Evolutionary conservation across 2,797 vertebrate genomes (phyloP).

Genomic region (Furcifer pardalis): DNA sequence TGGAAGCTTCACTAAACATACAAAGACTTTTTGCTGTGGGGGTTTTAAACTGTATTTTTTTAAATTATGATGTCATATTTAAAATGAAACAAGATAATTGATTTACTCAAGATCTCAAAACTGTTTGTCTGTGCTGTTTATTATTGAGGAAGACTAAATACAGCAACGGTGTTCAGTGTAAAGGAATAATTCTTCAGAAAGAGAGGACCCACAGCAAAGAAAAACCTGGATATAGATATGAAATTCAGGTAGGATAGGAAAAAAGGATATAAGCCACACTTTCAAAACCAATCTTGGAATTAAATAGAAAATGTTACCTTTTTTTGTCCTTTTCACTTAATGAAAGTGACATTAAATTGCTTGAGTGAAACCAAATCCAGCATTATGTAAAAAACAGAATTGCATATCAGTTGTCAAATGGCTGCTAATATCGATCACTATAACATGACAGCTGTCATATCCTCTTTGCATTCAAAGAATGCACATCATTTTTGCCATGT

Average conservation of each 20-base stretch:
- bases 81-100: background rate
- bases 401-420: background rate
- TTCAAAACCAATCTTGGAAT: background rate
- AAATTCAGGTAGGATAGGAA: no score
- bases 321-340: background rate
- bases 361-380: background rate
- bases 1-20: no score
- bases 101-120: background rate
- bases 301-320: background rate
- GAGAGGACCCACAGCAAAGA: background rate
- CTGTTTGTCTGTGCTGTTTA: background rate
- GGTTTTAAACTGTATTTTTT: background rate
- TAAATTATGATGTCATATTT: background rate
- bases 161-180: background rate
- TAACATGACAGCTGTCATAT: background rate
- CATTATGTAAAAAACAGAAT: conserved; percentile 9
- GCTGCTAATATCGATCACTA: background rate
- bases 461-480: background rate
- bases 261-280: background rate
- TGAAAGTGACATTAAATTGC: background rate
- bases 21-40: no score
- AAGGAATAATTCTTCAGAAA: background rate
- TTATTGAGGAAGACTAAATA: background rate
- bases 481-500: background rate
- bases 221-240: background rate